Base-by-base conservation (phyloP, 2,113 vertebrate species). In the Protomyctophum bolini region DNA sequence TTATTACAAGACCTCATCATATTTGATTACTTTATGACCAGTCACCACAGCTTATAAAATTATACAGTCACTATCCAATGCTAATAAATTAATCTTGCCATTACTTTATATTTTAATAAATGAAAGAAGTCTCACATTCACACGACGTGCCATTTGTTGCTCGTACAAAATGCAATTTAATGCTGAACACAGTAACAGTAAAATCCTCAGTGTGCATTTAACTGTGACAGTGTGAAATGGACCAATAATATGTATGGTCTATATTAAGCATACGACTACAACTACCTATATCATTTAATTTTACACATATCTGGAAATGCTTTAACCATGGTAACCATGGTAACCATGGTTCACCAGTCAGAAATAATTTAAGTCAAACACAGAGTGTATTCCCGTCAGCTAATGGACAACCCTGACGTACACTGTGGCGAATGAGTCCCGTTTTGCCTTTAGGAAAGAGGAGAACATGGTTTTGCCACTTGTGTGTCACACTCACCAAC, bases 401-500 rank as follows among this genome's bases (percentile, higher is more conserved):
- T 54, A 61, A 67, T 58, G 59, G 58, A 67, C 81, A 75, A 72
- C 73, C 62, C 57, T 75, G 63, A 64, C 64, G 70, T 75, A 76
- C 57, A 83, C 6, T 62, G 54, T 83, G 64, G 50, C 56, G 70
- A 72, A 71, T 45, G 71, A 0, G 48, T 75, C 41, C 0, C 51
- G 12, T 74, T 84, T 75, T 50, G 52, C 65, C 81, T 77, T 5
- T 3, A 64, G 63, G 78, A 58, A 7, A 10, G 50, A 54, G 63
- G 54, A 55, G 4, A 68, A 45, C 61, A 15, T 41, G 33, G 33
- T 41, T 41, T 41, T 21, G 21, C 45, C 50, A 73, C 68, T 51
- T 8, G 73, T 15, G 7, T 75, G 75, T 58, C 8, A 58, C 52
- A 98, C 98, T 97, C 92, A 99, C 98, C 98, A 92, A 99, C 95